Conservation (phyloP, 2,888 invertebrate species). For the Andrena camellia region DNA sequence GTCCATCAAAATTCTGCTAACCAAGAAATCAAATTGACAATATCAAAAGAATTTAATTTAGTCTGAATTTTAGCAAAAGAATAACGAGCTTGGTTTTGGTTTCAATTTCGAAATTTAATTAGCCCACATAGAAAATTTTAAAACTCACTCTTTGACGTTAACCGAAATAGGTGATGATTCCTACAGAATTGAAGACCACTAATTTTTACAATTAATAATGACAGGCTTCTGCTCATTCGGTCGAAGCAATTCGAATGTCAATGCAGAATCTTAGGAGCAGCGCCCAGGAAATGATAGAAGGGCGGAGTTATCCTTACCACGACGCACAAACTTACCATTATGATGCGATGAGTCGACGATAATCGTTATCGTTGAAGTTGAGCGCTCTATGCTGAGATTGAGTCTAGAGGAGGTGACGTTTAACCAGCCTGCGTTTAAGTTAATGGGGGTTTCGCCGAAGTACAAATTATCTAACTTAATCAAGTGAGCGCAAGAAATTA, state of each 20-base stretch:
- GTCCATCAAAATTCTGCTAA: no score
- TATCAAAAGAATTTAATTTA: no score
- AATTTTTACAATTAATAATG: not conserved
- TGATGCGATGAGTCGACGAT: conserved; percentile 73
- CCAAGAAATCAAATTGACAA: no score
- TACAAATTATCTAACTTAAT: conserved; percentile 64
- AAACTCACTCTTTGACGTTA: not conserved
- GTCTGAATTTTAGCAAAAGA: no score
- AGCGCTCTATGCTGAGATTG: conserved; percentile 67
- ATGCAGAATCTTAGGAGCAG: conserved; percentile 26
- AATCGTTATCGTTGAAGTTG: conserved; percentile 73
- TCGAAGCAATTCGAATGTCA: conserved; percentile 46
- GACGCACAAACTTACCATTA: conserved; percentile 65
- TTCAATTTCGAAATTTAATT: no score
- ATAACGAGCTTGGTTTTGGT: no score
- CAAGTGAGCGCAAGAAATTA: conserved; percentile 33
- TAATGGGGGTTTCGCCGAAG: conserved; percentile 52
- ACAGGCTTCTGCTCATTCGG: conserved; percentile 30
- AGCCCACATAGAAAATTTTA: not conserved
- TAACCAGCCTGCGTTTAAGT: conserved; percentile 48
- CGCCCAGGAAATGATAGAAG: conserved; percentile 40
- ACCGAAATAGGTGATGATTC: no score
- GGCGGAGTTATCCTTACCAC: conserved; percentile 60
- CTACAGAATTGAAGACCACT: no score
- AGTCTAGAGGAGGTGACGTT: conserved; percentile 59